These are phyloP conservation scores for Lasius platythorax DNA, from an alignment of 2,888 invertebrate genomes.

Conservation along the genomic window DNA sequence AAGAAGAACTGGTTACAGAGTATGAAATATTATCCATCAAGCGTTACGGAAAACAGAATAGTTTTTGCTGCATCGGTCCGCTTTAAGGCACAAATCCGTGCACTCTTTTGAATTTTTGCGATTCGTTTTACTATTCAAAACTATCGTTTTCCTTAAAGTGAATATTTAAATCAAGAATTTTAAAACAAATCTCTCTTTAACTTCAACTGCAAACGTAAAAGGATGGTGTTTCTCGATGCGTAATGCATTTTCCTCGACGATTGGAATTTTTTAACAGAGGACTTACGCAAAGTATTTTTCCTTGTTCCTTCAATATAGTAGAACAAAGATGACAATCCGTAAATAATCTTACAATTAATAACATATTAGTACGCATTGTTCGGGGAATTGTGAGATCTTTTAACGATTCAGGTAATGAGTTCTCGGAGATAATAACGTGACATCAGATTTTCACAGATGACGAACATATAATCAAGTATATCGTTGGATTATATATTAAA, in stretches of 20 bases:
- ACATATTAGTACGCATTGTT: constrained; percentile 11
- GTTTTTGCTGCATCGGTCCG: not conserved
- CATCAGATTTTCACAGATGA: not conserved
- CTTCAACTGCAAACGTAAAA: not conserved
- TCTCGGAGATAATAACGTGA: constrained; percentile 12
- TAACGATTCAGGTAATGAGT: constrained; percentile 55
- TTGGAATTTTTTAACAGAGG: not conserved
- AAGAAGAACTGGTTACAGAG: constrained; percentile 14
- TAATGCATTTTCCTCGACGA: constrained; percentile 20
- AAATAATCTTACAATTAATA: constrained; percentile 39
- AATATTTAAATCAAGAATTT: not conserved
- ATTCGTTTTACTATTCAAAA: not conserved
- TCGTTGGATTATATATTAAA: not conserved
- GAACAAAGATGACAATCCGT: constrained; percentile 17
- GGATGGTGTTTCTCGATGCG: not conserved
- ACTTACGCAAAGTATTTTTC: not conserved
- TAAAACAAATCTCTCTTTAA: not conserved
- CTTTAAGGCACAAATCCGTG: not conserved
- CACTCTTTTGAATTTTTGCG: not conserved
- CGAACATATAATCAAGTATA: not conserved
- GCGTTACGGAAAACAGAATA: constrained; percentile 16
- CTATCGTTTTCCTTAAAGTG: not conserved
- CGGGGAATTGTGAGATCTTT: constrained; percentile 31
- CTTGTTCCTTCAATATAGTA: not conserved
- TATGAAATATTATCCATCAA: constrained; percentile 21